Base-by-base conservation (phyloP, 2,888 invertebrate species). In the Rutpela maculata region DNA sequence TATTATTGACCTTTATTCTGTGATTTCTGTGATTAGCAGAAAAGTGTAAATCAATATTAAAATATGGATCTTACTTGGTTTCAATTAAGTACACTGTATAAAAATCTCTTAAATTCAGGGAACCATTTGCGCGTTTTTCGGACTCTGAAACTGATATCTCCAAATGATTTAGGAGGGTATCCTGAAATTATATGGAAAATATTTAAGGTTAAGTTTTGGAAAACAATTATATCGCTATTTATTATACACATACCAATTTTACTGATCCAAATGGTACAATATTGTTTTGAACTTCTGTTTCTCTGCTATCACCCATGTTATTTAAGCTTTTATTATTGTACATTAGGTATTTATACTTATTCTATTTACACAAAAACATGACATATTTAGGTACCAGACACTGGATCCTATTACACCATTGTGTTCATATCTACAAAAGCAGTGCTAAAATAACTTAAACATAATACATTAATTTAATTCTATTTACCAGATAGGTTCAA, bases 31-130 rank as follows among this genome's bases (percentile, higher is more conserved):
- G 31, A 72, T 73, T 76, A 75, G 50, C 63, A 74, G 38, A 35
- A 50, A 68, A 15, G 31, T 70, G 31, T 50, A 73, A 59, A 63
- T 38, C 62, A 69, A 69, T 69, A 60, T 7, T 60, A 55, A 43
- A 63, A 62, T 67, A 63, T 72, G 18, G 63, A 50, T 90, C 93
- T 92, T 91, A 95, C 95, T 94, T 95, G 78, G 94, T 93, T 91
- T 95, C 95, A 86, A 95, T 93, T 87, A 95, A 91, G 90, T 95
- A 95, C 56, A 95, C 95, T 0, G 95, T 95, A 88, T 94, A 95
- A 90, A 93, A 95, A 88, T 95, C 95, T 85, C 94, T 91, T 72
- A 95, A 91, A 89, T 95, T 95, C 67, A 95, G 89, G 11, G 95
- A 93, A 59, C 94, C 93, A 88, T 95, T 95, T 63, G 94, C 94